phyloP scores from a whole-genome alignment of 2,797 vertebrate species.

The Euphonia xanthogaster region DNA sequence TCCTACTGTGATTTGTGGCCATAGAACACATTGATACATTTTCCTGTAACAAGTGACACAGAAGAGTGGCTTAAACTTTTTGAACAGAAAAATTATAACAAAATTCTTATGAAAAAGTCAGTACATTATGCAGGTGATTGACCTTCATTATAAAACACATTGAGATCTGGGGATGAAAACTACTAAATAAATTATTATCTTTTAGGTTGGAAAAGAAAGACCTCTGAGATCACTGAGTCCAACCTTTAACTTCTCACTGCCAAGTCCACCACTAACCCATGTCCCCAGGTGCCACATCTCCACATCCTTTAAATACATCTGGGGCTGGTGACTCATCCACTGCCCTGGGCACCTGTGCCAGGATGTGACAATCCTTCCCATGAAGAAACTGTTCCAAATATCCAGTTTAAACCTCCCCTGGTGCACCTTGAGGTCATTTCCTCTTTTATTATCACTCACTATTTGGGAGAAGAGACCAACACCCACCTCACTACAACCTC shows the following conservation, averaged over 20 bases:
- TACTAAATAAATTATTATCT: neutral
- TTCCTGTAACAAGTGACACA: neutral
- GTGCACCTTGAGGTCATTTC: neutral
- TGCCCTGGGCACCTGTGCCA: neutral
- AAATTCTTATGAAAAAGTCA: neutral
- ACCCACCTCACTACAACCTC: fast-evolving
- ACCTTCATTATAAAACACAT: neutral
- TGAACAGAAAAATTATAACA: neutral
- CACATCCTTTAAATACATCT: neutral
- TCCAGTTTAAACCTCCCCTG: neutral
- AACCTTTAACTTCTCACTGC: neutral
- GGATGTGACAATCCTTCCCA: neutral
- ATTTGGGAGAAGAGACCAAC: neutral
- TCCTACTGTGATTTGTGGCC: neutral
- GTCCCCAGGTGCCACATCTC: neutral
- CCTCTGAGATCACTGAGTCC: neutral
- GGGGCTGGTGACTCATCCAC: neutral
- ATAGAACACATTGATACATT: neutral
- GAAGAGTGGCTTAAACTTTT: neutral
- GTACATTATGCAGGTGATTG: neutral
- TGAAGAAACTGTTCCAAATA: neutral
- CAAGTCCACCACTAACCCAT: neutral
- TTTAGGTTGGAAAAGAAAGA: neutral
- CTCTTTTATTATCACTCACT: neutral
- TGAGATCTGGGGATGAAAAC: neutral